phyloP scores from a whole-genome alignment of 2,888 invertebrate genomes.

The Ormyrus labotus region DNA sequence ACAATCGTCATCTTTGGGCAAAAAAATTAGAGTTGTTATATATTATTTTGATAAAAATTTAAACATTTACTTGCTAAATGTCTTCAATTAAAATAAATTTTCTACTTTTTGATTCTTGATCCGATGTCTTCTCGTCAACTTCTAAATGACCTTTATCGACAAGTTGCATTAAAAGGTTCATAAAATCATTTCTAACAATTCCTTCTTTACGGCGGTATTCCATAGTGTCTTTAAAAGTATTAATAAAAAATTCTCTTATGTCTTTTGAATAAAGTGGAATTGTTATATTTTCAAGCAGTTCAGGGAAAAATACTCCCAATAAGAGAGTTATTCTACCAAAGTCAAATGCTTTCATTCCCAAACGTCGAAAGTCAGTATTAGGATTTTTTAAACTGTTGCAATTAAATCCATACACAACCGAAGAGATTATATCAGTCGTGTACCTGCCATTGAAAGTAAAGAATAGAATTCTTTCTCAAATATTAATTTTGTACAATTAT shows the following conservation, averaged over 20 bases:
- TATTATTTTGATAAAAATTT: not conserved
- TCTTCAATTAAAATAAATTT: too few species aligned
- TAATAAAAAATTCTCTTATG: slow-evolving; percentile 64
- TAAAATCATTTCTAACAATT: slow-evolving; percentile 64
- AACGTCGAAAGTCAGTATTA: slow-evolving; percentile 1
- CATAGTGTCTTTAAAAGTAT: slow-evolving; percentile 63
- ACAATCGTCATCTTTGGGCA: not conserved
- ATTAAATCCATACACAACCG: slow-evolving; percentile 15
- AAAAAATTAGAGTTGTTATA: not conserved
- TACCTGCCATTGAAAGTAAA: slow-evolving; percentile 15
- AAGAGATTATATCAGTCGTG: slow-evolving; percentile 20
- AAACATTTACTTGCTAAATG: too few species aligned
- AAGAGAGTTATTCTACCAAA: not conserved
- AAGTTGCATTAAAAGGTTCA: slow-evolving; percentile 65
- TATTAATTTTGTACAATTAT: not conserved
- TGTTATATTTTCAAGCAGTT: slow-evolving; percentile 40
- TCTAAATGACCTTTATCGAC: slow-evolving; percentile 57
- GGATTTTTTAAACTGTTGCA: slow-evolving; percentile 60
- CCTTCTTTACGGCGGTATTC: slow-evolving; percentile 62
- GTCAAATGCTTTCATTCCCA: slow-evolving; percentile 1
- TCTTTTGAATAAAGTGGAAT: slow-evolving; percentile 31
- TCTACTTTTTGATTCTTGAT: not conserved
- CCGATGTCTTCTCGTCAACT: slow-evolving; percentile 1
- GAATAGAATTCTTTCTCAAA: not conserved
- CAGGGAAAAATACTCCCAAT: slow-evolving; percentile 38